Evolutionary conservation across 2,888 invertebrate genomes (phyloP).

Genomic region (Plagodis pulveraria): DNA sequence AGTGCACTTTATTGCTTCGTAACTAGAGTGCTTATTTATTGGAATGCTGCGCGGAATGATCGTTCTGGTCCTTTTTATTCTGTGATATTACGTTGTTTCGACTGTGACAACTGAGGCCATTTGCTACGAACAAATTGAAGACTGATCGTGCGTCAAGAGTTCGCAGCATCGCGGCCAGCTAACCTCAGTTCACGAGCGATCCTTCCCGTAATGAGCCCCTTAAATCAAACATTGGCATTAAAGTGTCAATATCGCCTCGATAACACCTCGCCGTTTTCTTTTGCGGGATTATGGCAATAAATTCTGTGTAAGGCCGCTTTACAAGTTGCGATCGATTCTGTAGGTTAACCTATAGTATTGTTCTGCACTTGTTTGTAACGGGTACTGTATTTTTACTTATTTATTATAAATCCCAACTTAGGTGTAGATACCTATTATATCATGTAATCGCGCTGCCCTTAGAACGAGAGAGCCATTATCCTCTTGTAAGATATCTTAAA

Average conservation of each 20-base stretch:
- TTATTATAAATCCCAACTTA: no score
- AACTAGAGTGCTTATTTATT: no score
- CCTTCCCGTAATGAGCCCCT: slow-evolving; percentile 81
- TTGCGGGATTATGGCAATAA: slow-evolving; percentile 80
- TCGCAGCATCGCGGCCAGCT: slow-evolving; percentile 59
- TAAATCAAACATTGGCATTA: slow-evolving; percentile 85
- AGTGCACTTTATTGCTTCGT: no score
- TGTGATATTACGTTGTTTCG: no score
- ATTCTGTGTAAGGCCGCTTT: slow-evolving; percentile 52
- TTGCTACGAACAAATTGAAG: slow-evolving; percentile 55
- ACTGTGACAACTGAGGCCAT: no score
- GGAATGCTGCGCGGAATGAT: no score
- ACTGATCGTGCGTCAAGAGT: slow-evolving; percentile 53
- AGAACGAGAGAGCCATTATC: no score
- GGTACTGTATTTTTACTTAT: neutral
- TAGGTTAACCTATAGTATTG: slow-evolving; percentile 16
- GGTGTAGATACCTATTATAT: no score
- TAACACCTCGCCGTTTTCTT: slow-evolving; percentile 82
- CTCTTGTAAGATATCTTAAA: no score
- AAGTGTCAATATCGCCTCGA: slow-evolving; percentile 82
- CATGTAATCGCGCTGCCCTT: no score
- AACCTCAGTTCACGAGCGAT: slow-evolving; percentile 50
- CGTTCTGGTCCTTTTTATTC: no score
- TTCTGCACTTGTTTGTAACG: slow-evolving; percentile 34
- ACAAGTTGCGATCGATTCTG: slow-evolving; percentile 29